Base-by-base conservation (phyloP, 2,113 vertebrate genomes). In the Proterorhinus semilunaris region DNA sequence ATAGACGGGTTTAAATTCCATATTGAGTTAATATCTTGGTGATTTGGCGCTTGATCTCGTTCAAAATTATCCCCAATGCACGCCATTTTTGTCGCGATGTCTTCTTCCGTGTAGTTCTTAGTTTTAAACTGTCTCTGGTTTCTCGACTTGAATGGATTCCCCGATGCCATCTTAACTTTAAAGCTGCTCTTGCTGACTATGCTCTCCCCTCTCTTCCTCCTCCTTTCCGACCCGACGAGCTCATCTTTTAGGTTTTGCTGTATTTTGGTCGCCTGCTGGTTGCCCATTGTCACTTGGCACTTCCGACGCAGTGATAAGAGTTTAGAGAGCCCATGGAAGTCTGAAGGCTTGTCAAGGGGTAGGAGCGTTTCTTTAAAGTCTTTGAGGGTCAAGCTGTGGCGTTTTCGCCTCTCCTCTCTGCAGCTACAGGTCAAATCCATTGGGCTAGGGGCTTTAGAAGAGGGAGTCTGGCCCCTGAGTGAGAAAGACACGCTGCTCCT, bases 401-500 rank as follows among this genome's bases (percentile, higher is more conserved):
- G 77, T 66, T 86, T 75, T n/a, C 82, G 84, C 48, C 70, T 91
- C 90, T 92, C 93, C 81, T 91, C 91, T 71, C 90, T 86, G 78
- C 79, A 84, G 83, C 81, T 85, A 82, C 91, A 90, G 85, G 67
- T 74, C 79, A 88, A 93, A 69, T 65, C 87, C 67, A 65, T 36
- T 1, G 27, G 81, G 78, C 90, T 90, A 79, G 89, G 86, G 78
- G 91, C 80, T 81, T 90, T 81, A 44, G 44, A 83, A 68, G 68
- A 68, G 74, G 68, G 6, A 61, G 59, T 88, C 81, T 80, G 88
- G 86, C 90, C 84, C 83, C 91, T 88, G 53, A 72, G 81, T 69
- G 90, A 91, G 88, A 93, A 84, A 86, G 88, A 91, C 90, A 94
- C 69, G 72, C 88, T 90, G 89, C 90, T 94, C 81, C 91, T 90